Conservation (phyloP, 2,888 invertebrate species). For the Ectemnius cavifrons region DNA sequence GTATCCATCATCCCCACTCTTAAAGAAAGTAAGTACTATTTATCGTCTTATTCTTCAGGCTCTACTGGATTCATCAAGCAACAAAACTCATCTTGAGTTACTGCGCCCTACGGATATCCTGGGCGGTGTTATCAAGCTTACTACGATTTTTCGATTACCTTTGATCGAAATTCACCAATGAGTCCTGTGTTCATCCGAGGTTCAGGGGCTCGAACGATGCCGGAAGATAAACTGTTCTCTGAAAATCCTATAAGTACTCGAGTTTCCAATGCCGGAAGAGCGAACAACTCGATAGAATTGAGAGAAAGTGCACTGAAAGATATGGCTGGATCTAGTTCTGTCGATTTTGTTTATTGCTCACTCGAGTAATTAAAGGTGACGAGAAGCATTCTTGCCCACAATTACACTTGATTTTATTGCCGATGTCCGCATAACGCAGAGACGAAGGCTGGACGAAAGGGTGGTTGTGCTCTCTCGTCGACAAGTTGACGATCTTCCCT, state of each 20-base stretch:
- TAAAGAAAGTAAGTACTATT: too few species aligned
- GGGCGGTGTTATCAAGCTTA: constrained; percentile 61
- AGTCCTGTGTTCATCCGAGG: not conserved
- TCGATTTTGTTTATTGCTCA: too few species aligned
- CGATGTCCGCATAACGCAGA: too few species aligned
- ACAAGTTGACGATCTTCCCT: not conserved
- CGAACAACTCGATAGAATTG: too few species aligned
- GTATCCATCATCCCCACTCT: constrained; percentile 20
- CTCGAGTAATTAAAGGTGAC: not conserved
- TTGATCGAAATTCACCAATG: constrained; percentile 10
- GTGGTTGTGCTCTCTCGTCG: too few species aligned
- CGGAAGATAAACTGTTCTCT: too few species aligned
- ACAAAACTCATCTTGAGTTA: constrained; percentile 70
- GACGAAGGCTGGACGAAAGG: too few species aligned
- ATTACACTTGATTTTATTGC: too few species aligned
- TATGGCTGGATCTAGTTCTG: too few species aligned
- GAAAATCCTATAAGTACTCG: not conserved
- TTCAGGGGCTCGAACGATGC: not conserved
- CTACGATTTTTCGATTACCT: constrained; percentile 34
- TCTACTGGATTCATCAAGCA: constrained; percentile 75
- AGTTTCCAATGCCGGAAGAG: not conserved
- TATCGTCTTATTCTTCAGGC: constrained; percentile 60
- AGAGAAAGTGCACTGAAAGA: too few species aligned
- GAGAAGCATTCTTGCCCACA: not conserved
- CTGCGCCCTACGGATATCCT: constrained; percentile 65